Conservation (phyloP, 2,888 invertebrate genomes). For the Ophion ellenae region DNA sequence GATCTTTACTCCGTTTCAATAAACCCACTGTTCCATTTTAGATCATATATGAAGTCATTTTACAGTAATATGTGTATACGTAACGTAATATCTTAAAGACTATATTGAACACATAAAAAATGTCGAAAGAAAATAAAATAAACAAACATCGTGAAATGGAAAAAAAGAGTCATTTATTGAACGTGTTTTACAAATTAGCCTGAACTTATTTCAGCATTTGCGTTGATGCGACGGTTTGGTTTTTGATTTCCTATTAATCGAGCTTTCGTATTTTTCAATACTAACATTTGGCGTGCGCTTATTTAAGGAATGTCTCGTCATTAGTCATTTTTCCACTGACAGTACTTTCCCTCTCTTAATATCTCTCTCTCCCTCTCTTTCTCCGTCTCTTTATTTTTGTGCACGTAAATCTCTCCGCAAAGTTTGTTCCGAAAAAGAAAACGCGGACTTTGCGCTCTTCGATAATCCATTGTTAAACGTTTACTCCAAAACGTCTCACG, state of each 20-base stretch:
- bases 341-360: slow-evolving; percentile 45
- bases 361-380: slow-evolving; percentile 39
- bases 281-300: slow-evolving; percentile 63
- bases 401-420: slow-evolving; percentile 57
- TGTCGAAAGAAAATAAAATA: slow-evolving; percentile 56
- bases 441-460: slow-evolving; percentile 58
- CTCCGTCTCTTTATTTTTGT: slow-evolving; percentile 38
- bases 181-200: slow-evolving; percentile 68
- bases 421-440: slow-evolving; percentile 64
- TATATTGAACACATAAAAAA: slow-evolving; percentile 33
- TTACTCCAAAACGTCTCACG: slow-evolving; percentile 65
- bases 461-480: slow-evolving; percentile 60
- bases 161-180: slow-evolving; percentile 70
- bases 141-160: slow-evolving; percentile 68
- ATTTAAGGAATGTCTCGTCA: slow-evolving; percentile 63
- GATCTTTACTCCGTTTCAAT: not conserved
- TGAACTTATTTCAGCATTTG: slow-evolving; percentile 58
- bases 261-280: slow-evolving; percentile 53
- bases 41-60: not conserved
- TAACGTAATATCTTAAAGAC: slow-evolving; percentile 18
- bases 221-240: slow-evolving; percentile 55
- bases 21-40: not conserved
- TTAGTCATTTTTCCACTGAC: slow-evolving; percentile 53
- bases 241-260: slow-evolving; percentile 42
- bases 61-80: not conserved